Base-by-base conservation (phyloP, 2,888 invertebrate genomes). In the Idaea straminata region DNA sequence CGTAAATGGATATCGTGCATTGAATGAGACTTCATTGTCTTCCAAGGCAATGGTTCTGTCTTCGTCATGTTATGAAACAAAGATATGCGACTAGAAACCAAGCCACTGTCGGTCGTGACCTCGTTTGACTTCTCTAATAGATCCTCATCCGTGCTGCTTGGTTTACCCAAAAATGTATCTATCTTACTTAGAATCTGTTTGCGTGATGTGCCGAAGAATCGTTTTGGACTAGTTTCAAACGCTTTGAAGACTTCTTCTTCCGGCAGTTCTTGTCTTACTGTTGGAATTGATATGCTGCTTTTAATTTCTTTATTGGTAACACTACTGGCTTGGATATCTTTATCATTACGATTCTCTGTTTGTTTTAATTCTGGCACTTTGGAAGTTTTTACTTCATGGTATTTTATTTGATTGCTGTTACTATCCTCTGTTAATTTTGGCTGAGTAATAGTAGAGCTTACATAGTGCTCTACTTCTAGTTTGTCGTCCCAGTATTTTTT, bases 231-330 rank as follows among this genome's bases (percentile, higher is more conserved):
- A 15, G 91, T 92, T 83, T 92, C 92, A 74, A 92, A 92, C 15
- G 92, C 92, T 81, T 88, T 91, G 63, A 89, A 92, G 7, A 92
- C 85, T 81, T 92, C 92, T 80, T 92, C 92, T 77, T 92, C 92
- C 4, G 92, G 87, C 61, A 92, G 69, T 78, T 92, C 92, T 74
- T 87, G 90, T 78, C 87, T 92, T 7, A 81, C 74, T 64, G 82
- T 81, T 16, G 69, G 64, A 34, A 35, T 38, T 60, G 36, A 15
- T 35, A 62, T 66, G 10, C 57, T 62, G 15, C 35, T 57, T n/a
- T 64, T 65, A 35, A 6, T 57, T 64, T 62, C 64, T 66, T 62
- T 66, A 61, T 64, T 15, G 38, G 60, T 70, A 62, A 47, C 10
- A 47, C 47, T 47, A 2, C 7, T 47, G 47, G 47, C 47, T 36